Percentiles rank a stretch among this genome's conserved stretches.
These are phyloP conservation scores for Macrosteles quadrilineatus DNA, from an alignment of 1,140 invertebrate species.

Conservation along the genomic window DNA sequence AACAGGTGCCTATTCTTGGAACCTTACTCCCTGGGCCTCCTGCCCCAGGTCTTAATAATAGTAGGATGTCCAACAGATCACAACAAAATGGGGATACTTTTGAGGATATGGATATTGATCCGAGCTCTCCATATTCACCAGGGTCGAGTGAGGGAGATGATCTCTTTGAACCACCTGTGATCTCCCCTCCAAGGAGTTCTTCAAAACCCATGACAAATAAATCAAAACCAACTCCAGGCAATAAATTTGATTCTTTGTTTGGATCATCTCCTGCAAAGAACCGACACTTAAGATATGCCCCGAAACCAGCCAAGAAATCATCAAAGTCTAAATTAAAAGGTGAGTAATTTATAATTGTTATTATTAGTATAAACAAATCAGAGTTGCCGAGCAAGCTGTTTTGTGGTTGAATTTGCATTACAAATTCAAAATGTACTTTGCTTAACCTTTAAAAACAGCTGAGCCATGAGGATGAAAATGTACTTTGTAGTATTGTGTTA, in stretches of 20 bases:
- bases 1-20: slow-evolving; percentile 10
- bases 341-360: slow-evolving; percentile 45
- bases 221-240: slow-evolving; percentile 43
- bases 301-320: slow-evolving; percentile 47
- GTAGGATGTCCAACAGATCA: slow-evolving; percentile 13
- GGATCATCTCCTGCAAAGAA: slow-evolving; percentile 43
- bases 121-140: slow-evolving; percentile 75
- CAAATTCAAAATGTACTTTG: no score
- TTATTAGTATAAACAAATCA: no score
- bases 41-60: slow-evolving; percentile 29
- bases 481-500: no score
- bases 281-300: slow-evolving; percentile 25
- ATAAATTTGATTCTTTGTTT: slow-evolving; percentile 60
- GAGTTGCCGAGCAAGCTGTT: no score
- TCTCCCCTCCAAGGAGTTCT: slow-evolving; percentile 36
- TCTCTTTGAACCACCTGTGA: slow-evolving; percentile 78
- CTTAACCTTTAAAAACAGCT: no score
- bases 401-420: no score
- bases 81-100: slow-evolving; percentile 34
- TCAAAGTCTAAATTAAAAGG: slow-evolving; percentile 44
- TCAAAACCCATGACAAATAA: slow-evolving; percentile 26
- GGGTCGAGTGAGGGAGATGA: slow-evolving; percentile 82
- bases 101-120: slow-evolving; percentile 37
- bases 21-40: slow-evolving; percentile 24
- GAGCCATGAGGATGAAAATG: no score